These are phyloP conservation scores for Drosophila fungiperda DNA, from an alignment of 2,888 invertebrate species.

Conservation along the genomic window DNA sequence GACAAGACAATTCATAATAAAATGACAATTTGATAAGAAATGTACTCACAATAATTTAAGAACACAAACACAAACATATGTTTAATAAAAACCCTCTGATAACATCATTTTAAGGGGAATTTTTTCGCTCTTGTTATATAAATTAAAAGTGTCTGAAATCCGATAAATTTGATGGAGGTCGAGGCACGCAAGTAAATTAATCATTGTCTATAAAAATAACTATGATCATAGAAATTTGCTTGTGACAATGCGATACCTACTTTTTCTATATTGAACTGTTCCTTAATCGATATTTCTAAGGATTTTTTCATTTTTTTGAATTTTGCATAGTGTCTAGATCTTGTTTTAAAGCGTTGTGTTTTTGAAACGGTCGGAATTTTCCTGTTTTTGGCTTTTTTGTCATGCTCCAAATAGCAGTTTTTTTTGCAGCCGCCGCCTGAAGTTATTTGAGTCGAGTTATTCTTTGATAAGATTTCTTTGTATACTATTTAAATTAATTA, in stretches of 20 bases:
- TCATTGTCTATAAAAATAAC: slow-evolving; percentile 2
- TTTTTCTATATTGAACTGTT: rapidly evolving
- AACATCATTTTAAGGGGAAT: not conserved
- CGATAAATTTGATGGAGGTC: not conserved
- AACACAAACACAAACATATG: not conserved
- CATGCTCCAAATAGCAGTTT: not conserved
- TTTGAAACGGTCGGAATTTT: not conserved
- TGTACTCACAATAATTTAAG: not conserved
- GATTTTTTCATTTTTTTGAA: too few relatives aligned
- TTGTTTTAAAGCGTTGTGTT: slow-evolving; percentile 10
- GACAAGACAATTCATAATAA: slow-evolving; percentile 1
- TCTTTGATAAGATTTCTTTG: not conserved
- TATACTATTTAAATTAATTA: not conserved
- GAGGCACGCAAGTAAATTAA: not conserved
- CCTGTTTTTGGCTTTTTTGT: not conserved
- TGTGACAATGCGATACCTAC: not conserved
- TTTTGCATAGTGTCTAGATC: slow-evolving; percentile 24
- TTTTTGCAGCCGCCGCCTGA: not conserved
- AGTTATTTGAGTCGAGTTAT: not conserved
- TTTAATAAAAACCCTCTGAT: slow-evolving; percentile 25
- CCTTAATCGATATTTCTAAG: not conserved
- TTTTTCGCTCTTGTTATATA: not conserved
- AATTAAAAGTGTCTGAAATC: slow-evolving; percentile 8
- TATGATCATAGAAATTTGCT: not conserved
- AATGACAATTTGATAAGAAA: slow-evolving; percentile 13